These are phyloP conservation scores for Rhynchonycteris naso DNA, from an alignment of 2,797 vertebrate species.

Conservation along the genomic window DNA sequence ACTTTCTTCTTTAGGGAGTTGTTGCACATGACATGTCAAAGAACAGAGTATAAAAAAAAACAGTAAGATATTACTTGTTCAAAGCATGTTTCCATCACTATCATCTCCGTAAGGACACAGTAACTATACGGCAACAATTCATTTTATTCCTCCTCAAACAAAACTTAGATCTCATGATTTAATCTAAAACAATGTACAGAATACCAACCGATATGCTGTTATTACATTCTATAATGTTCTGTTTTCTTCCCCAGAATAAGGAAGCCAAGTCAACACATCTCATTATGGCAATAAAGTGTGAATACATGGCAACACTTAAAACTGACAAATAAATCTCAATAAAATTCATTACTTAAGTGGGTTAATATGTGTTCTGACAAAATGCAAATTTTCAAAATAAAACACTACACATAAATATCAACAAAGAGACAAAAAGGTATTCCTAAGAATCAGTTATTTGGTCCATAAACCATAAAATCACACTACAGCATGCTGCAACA, in stretches of 20 bases:
- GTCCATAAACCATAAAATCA: background rate
- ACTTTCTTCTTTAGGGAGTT: background rate
- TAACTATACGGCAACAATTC: background rate
- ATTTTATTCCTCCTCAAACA: background rate
- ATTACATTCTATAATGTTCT: background rate
- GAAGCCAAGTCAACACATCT: slow-evolving; percentile 8
- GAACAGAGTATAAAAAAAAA: background rate
- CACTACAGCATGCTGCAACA: background rate
- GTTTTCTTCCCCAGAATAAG: background rate
- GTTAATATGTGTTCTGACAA: background rate
- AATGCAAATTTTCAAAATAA: slow-evolving; percentile 30
- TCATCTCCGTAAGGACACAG: background rate
- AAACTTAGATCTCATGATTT: background rate
- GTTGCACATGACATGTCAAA: background rate
- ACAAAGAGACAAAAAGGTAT: background rate
- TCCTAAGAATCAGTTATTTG: background rate
- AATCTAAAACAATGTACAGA: background rate
- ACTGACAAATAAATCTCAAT: slow-evolving; percentile 33
- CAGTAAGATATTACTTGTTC: background rate
- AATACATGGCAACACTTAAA: slow-evolving; percentile 28
- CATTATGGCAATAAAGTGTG: background rate
- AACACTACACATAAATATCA: background rate
- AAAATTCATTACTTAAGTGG: slow-evolving; percentile 35
- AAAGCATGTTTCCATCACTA: background rate
- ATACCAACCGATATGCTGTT: background rate